Conservation (phyloP, 2,888 invertebrate species). For the Leptothorax acervorum region DNA sequence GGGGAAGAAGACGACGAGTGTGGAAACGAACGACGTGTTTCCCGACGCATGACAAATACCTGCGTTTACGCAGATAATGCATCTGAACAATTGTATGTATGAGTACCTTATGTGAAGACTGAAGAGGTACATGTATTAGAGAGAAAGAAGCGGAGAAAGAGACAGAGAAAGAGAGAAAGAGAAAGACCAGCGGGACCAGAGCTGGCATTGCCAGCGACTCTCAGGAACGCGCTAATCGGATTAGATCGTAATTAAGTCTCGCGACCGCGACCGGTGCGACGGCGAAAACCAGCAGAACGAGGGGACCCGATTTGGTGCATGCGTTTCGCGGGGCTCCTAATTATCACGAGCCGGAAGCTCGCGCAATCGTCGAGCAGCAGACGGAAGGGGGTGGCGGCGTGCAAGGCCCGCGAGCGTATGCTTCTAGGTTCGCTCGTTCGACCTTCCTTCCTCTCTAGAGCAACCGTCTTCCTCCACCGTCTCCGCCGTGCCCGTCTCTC, state of each 20-base stretch:
- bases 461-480: constrained; percentile 63
- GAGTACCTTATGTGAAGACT: neutral
- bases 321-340: constrained; percentile 71
- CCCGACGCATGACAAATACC: constrained; percentile 30
- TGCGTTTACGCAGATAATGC: constrained; percentile 34
- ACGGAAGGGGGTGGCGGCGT: constrained; percentile 66
- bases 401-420: constrained; percentile 66
- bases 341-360: constrained; percentile 74
- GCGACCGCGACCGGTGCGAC: neutral
- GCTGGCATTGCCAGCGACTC: neutral
- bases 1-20: neutral
- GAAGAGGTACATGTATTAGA: neutral
- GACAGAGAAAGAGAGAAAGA: neutral
- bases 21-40: constrained; percentile 15
- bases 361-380: constrained; percentile 23
- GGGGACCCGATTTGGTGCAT: constrained; percentile 61
- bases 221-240: constrained; percentile 60
- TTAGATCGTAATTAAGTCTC: constrained; percentile 63
- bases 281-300: constrained; percentile 22
- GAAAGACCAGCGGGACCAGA: neutral
- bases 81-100: neutral
- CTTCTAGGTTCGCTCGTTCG: constrained; percentile 76
- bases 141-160: neutral
- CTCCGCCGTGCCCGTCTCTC: constrained; percentile 46
- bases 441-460: constrained; percentile 73